Evolutionary conservation across 2,113 vertebrate species (phyloP).

Genomic region (Atherinomorus stipes): DNA sequence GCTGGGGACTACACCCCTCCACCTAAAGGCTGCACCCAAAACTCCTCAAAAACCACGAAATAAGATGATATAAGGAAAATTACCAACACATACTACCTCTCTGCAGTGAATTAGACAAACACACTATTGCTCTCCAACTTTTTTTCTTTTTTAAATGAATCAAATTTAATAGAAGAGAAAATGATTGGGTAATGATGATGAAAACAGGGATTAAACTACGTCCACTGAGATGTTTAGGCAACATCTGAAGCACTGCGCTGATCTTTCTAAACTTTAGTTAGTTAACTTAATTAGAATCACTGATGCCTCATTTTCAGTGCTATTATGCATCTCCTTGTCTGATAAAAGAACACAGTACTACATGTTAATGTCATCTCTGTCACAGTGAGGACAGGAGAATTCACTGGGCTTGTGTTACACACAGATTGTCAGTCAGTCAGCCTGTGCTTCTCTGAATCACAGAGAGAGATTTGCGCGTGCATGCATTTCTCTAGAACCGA

Average conservation of each 20-base stretch:
- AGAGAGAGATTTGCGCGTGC: slow-evolving; percentile 24
- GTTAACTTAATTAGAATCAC: slow-evolving; percentile 15
- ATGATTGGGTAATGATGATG: background rate
- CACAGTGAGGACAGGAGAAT: slow-evolving; percentile 34
- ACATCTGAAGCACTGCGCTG: slow-evolving; percentile 35
- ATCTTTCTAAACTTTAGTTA: slow-evolving; percentile 49
- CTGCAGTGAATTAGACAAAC: too few relatives aligned
- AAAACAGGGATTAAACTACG: slow-evolving; percentile 42
- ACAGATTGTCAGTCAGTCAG: slow-evolving; percentile 47
- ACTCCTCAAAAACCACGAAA: too few relatives aligned
- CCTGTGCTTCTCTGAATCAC: slow-evolving; percentile 57
- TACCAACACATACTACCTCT: too few relatives aligned
- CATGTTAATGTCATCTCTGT: slow-evolving; percentile 27
- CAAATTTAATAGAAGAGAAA: background rate
- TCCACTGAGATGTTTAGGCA: slow-evolving; percentile 25
- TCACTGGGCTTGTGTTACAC: slow-evolving; percentile 40
- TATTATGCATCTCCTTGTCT: slow-evolving; percentile 25
- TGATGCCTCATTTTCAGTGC: slow-evolving; percentile 37
- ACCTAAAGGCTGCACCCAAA: too few relatives aligned
- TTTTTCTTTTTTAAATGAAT: too few relatives aligned
- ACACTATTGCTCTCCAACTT: too few relatives aligned
- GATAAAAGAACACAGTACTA: slow-evolving; percentile 25
- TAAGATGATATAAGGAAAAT: too few relatives aligned
- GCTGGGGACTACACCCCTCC: too few relatives aligned
- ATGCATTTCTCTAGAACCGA: slow-evolving; percentile 54